These are phyloP conservation scores for Kryptolebias ocellatus DNA, from an alignment of 2,797 vertebrate species.

Conservation along the genomic window DNA sequence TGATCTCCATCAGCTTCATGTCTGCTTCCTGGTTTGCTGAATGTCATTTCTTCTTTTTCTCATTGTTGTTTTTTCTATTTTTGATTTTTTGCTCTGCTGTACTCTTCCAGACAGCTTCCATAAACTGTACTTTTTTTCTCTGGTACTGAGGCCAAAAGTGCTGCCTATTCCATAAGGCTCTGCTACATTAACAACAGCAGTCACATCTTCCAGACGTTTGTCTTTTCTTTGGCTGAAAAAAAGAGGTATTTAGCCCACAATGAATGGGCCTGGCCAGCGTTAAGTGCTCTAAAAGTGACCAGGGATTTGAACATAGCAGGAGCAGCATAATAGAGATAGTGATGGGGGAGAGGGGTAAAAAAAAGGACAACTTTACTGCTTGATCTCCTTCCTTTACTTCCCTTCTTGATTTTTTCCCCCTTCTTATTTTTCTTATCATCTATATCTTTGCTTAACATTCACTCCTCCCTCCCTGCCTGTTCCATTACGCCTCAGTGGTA, in stretches of 20 bases:
- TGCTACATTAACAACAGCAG: slow-evolving; percentile 53
- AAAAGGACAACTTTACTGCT: slow-evolving; percentile 61
- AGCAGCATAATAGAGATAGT: slow-evolving; percentile 35
- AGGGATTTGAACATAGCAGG: slow-evolving; percentile 68
- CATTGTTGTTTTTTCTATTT: neutral
- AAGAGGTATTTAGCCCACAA: slow-evolving; percentile 66
- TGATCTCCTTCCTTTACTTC: slow-evolving; percentile 67
- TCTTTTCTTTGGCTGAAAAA: slow-evolving; percentile 81
- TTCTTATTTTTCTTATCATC: slow-evolving; percentile 47
- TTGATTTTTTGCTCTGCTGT: neutral
- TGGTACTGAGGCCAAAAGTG: slow-evolving; percentile 40
- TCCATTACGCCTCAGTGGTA: slow-evolving; percentile 85
- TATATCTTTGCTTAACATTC: slow-evolving; percentile 84
- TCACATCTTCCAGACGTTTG: slow-evolving; percentile 78
- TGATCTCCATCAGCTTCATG: slow-evolving; percentile 8
- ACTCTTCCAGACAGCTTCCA: slow-evolving; percentile 16
- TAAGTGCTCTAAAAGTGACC: slow-evolving; percentile 76
- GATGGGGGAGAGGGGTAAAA: slow-evolving; percentile 16
- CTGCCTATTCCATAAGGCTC: slow-evolving; percentile 35
- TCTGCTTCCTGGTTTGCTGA: slow-evolving; percentile 4
- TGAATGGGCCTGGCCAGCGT: slow-evolving; percentile 75
- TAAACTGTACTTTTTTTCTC: slow-evolving; percentile 17
- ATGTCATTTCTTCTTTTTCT: neutral
- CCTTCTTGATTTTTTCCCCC: slow-evolving; percentile 40
- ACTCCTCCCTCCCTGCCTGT: slow-evolving; percentile 84